phyloP scores from a whole-genome alignment of 2,797 vertebrate genomes.

The Pelochelys cantorii region DNA sequence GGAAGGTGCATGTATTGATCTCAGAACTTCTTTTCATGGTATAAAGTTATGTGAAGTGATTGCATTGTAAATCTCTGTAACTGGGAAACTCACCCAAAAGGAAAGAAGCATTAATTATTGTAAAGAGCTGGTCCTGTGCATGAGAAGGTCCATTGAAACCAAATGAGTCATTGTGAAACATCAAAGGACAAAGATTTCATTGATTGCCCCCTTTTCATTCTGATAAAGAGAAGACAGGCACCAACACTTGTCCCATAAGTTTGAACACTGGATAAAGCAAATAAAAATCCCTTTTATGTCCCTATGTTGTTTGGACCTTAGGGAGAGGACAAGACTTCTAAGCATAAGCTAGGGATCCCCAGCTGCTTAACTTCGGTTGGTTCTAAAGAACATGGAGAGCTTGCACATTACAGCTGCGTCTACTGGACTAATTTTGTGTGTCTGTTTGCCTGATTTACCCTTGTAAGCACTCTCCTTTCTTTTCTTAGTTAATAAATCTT shows the following conservation, averaged over 20 bases:
- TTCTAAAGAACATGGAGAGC: neutral
- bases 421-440: neutral
- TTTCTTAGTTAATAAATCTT: neutral
- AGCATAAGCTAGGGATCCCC: neutral
- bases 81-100: neutral
- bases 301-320: neutral
- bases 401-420: neutral
- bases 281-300: neutral
- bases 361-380: neutral
- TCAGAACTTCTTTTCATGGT: neutral
- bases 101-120: neutral
- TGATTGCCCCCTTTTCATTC: neutral
- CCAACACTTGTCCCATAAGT: neutral
- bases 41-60: neutral
- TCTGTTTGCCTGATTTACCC: neutral
- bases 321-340: neutral
- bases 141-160: neutral
- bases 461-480: neutral
- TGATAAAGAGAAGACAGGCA: neutral
- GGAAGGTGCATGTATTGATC: neutral
- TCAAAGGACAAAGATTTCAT: neutral
- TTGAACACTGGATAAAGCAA: neutral
- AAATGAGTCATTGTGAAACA: neutral
- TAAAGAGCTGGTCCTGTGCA: neutral
- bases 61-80: neutral